phyloP scores from a whole-genome alignment of 2,888 invertebrate genomes.

The Elmis aenea region DNA sequence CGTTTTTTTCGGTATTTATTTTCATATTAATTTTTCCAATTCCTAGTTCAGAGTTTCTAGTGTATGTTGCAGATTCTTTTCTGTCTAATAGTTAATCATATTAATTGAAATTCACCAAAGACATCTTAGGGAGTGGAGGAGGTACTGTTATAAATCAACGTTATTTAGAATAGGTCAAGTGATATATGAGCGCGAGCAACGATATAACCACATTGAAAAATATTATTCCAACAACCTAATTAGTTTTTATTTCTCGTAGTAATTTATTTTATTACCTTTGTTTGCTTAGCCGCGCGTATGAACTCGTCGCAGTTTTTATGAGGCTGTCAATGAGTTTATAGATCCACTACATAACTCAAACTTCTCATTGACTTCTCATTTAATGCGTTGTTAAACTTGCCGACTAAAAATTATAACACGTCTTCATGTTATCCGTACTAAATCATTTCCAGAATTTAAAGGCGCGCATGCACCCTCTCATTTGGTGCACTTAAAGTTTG shows the following conservation, averaged over 20 bases:
- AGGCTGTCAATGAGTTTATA: conserved; percentile 27
- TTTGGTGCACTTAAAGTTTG: too few species aligned
- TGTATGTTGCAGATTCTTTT: too few species aligned
- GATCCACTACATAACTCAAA: conserved; percentile 21
- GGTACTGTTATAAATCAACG: too few species aligned
- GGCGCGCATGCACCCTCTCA: too few species aligned
- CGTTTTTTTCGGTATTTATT: too few species aligned
- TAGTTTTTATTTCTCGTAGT: conserved; percentile 26
- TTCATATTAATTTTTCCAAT: too few species aligned
- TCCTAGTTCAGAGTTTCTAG: too few species aligned
- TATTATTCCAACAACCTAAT: conserved; percentile 24
- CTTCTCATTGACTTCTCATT: conserved; percentile 26
- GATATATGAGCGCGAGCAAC: not conserved
- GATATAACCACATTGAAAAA: conserved; percentile 3
- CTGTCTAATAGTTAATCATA: too few species aligned
- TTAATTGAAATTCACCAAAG: too few species aligned
- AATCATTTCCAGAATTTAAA: conserved; percentile 9
- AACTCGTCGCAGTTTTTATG: conserved; percentile 31
- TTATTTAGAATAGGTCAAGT: conserved; percentile 1
- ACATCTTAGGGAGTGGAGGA: too few species aligned
- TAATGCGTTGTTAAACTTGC: conserved; percentile 23
- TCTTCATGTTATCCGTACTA: conserved; percentile 12
- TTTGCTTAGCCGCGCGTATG: conserved; percentile 26
- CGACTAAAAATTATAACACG: conserved; percentile 24
- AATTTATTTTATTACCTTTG: conserved; percentile 27